Evolutionary conservation across 2,113 vertebrate species (phyloP).

Genomic region (Mobula hypostoma): DNA sequence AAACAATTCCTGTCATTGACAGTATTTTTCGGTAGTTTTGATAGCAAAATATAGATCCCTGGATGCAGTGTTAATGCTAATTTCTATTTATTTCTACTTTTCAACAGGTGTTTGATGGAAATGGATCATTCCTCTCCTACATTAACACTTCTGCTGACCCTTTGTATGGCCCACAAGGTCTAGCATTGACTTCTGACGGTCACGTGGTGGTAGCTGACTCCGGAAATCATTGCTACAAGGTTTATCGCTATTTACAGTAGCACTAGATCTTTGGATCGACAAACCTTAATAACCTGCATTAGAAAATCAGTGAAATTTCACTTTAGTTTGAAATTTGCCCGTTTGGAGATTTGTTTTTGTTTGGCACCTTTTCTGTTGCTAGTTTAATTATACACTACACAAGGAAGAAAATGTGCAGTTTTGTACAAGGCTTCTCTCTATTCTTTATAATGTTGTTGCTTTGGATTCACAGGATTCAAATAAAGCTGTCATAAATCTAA

Average conservation of each 20-base stretch:
- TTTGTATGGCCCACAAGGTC: slow-evolving; percentile 90
- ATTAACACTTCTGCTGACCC: slow-evolving; percentile 96
- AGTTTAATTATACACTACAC: background rate
- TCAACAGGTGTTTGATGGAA: slow-evolving; percentile 88
- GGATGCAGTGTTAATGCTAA: background rate
- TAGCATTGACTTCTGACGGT: slow-evolving; percentile 88
- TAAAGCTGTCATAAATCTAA: slow-evolving; percentile 18
- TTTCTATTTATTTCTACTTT: background rate
- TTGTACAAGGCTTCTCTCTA: slow-evolving; percentile 2
- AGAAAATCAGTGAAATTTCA: background rate
- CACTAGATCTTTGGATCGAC: slow-evolving; percentile 9
- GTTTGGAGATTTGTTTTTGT: slow-evolving; percentile 27
- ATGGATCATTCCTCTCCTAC: slow-evolving; percentile 92
- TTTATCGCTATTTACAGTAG: slow-evolving; percentile 92
- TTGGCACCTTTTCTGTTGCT: background rate
- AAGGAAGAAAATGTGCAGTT: slow-evolving; percentile 5
- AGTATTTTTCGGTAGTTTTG: background rate
- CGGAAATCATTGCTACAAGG: slow-evolving; percentile 97
- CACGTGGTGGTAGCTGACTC: slow-evolving; percentile 96
- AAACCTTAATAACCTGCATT: background rate
- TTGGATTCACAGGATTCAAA: background rate
- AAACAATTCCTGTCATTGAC: background rate
- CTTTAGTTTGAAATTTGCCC: background rate
- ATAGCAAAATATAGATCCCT: background rate
- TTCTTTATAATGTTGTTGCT: background rate